Base-by-base conservation (phyloP, 1,140 invertebrate species). In the Ceratina australensis region DNA sequence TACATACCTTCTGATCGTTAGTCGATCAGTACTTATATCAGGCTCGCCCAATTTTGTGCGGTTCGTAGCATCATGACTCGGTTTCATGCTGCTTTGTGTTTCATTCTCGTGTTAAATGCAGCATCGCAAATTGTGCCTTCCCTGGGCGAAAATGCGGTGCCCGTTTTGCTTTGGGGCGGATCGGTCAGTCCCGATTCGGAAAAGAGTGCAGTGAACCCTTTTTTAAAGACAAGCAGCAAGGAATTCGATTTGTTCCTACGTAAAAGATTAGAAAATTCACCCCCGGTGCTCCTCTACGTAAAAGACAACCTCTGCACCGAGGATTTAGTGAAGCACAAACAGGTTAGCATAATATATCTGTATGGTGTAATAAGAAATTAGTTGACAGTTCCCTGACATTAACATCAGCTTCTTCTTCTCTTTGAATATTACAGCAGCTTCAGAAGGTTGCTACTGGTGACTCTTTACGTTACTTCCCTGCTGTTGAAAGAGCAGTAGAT, bases 291-390 rank as follows among this genome's bases (percentile, higher is more conserved):
- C 10, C 61, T 90, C 18, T 88, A 89, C 49, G 79, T 88, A 13
- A 87, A 77, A 67, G 82, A 89, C 2, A 88, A 88, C 72, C 76
- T 92, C 0, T 92, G 91, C 56, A 52, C 81, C 7, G 91, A 92
- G 42, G 90, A 92, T 78, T 65, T 92, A 33, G 87, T 72, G 0
- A 79, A 87, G 26, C 82, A 91, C 49, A 87, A 75, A 47, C 76
- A 90, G 86, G 90, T 92, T 69, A 78, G 8, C 54, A 16, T 42
- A 42, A 15, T 71, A 10, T 42, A 52, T 3, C 42, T 47, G 22
- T 10, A 74, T 24, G 42, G 49, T 73, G 47, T 42, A 42, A 0
- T 10, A 42, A 42, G 7, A 42, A 42, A 10, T 56, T n/a, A 49
- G 52, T 69, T 20, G 2, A 24, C 18, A 1, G 2, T 8, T 42